Conservation (phyloP, 2,113 vertebrate genomes). For the Microtus richardsoni region DNA sequence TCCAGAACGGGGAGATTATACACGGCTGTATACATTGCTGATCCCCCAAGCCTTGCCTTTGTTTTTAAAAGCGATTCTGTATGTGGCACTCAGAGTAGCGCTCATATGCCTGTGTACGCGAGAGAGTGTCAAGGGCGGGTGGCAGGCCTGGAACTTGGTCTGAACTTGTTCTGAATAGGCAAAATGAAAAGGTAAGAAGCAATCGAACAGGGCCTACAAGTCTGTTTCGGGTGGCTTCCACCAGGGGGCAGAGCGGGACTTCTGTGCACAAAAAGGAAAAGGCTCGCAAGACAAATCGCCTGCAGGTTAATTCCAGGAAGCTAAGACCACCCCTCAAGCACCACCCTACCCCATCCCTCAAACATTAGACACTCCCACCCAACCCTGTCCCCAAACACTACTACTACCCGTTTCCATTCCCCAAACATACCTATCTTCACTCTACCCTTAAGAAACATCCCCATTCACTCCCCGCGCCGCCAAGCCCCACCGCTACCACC, state of each 20-base stretch:
- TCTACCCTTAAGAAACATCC: neutral
- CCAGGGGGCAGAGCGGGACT: constrained; percentile 62
- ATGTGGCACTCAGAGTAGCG: neutral
- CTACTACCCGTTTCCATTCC: neutral
- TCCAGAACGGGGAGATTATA: neutral
- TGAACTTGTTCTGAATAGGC: neutral
- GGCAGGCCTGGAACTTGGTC: neutral
- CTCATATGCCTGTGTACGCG: neutral
- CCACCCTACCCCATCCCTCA: neutral
- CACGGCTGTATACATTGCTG: neutral
- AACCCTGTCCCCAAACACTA: neutral
- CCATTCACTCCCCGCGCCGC: neutral
- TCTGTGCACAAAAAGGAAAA: neutral
- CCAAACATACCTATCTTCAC: neutral
- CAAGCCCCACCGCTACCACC: neutral
- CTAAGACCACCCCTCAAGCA: neutral
- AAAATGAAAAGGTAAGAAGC: neutral
- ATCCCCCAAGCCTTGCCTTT: neutral
- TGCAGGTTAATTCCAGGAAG: neutral
- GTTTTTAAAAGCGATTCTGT: neutral
- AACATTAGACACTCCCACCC: neutral
- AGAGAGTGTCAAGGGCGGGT: neutral
- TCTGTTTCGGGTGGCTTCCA: neutral
- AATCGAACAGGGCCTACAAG: neutral
- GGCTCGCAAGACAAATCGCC: rapidly evolving